Conservation (phyloP, 1,140 invertebrate genomes). For the Sitobion miscanthi region DNA sequence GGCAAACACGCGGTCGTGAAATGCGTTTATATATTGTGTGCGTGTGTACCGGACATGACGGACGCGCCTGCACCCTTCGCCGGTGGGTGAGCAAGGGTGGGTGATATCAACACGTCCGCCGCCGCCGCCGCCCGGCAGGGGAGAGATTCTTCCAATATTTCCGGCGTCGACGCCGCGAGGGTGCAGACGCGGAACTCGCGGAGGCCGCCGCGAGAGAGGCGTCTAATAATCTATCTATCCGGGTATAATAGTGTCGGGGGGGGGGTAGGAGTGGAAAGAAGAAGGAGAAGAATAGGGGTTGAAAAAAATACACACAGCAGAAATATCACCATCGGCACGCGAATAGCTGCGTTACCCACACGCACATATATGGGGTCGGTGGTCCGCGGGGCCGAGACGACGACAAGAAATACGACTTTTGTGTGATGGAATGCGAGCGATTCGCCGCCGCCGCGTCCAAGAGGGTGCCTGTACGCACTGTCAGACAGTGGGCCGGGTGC, state of each 20-base stretch:
- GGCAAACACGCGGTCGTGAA: too few species aligned
- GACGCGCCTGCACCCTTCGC: neutral
- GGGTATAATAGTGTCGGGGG: neutral
- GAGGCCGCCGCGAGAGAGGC: neutral
- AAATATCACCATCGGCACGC: conserved; percentile 39
- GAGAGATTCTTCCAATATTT: neutral
- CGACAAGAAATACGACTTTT: conserved; percentile 52
- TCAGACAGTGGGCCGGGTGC: too few species aligned
- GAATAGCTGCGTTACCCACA: neutral
- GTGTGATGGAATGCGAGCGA: conserved; percentile 53
- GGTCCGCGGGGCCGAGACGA: neutral
- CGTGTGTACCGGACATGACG: neutral
- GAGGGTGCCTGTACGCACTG: neutral
- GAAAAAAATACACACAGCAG: neutral
- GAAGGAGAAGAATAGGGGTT: neutral
- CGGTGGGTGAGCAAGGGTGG: neutral
- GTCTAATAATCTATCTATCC: neutral
- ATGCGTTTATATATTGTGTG: neutral
- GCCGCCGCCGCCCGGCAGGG: neutral
- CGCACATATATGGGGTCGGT: neutral
- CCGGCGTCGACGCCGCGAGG: neutral
- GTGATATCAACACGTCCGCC: neutral
- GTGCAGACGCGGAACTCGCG: neutral
- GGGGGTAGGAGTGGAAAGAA: too few species aligned
- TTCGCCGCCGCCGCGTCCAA: neutral